phyloP scores from a whole-genome alignment of 1,140 invertebrate genomes.

The Eulimnadia texana region DNA sequence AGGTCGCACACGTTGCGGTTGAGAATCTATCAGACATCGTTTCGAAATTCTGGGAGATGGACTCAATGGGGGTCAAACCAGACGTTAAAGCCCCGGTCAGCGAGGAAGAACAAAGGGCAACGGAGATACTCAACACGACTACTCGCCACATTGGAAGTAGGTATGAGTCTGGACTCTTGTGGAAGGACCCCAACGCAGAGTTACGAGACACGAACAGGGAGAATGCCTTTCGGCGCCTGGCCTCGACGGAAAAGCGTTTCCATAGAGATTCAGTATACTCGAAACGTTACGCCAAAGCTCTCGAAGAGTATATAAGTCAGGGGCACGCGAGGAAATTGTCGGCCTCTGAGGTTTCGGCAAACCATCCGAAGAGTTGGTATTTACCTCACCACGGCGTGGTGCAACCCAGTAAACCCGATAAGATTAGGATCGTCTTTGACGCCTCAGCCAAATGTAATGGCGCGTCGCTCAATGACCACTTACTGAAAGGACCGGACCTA shows the following conservation, averaged over 20 bases:
- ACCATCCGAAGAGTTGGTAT: slow-evolving; percentile 20
- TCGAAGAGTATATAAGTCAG: neutral
- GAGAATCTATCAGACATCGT: slow-evolving; percentile 5
- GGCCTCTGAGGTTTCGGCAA: neutral
- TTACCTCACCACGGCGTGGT: slow-evolving; percentile 13
- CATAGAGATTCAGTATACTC: neutral
- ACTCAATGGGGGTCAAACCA: slow-evolving; percentile 8
- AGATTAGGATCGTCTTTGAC: slow-evolving; percentile 14
- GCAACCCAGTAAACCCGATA: slow-evolving; percentile 20
- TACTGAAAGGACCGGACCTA: slow-evolving; percentile 16
- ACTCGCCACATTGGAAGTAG: slow-evolving; percentile 6
- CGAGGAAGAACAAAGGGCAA: slow-evolving; percentile 2
- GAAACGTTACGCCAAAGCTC: neutral
- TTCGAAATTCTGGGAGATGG: slow-evolving; percentile 10
- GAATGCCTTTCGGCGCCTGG: neutral
- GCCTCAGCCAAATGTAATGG: slow-evolving; percentile 8
- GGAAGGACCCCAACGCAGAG: slow-evolving; percentile 3
- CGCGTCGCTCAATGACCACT: slow-evolving; percentile 10
- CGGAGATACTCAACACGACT: slow-evolving; percentile 10
- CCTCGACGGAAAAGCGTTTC: slow-evolving; percentile 1
- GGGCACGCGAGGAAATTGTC: neutral
- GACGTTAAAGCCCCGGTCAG: neutral
- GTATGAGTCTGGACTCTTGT: slow-evolving; percentile 15
- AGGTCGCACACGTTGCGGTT: neutral
- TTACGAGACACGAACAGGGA: slow-evolving; percentile 6